Percentiles rank a stretch among this genome's conserved stretches.
These are phyloP conservation scores for Otolemur crassicaudatus DNA, from an alignment of 2,797 vertebrate species.

Conservation along the genomic window DNA sequence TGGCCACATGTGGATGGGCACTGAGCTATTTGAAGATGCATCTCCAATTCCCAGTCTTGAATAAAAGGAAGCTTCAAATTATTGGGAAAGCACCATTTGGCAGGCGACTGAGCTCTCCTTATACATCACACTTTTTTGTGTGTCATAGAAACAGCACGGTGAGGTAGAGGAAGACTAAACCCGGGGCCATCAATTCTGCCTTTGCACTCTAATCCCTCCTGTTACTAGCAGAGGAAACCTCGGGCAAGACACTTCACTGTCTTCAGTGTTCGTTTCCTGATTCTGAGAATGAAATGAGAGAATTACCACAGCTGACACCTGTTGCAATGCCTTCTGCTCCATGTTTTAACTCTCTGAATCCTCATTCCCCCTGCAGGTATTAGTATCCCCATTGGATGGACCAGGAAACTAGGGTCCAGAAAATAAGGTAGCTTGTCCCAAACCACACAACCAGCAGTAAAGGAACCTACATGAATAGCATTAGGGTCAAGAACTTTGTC, in stretches of 20 bases:
- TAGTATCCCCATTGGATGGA: not conserved
- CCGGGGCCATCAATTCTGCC: not conserved
- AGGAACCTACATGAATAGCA: not conserved
- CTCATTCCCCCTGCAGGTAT: not conserved
- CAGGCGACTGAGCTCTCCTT: not conserved
- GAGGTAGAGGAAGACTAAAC: not conserved
- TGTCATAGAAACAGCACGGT: not conserved
- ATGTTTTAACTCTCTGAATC: not conserved
- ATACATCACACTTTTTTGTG: not conserved
- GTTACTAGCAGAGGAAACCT: not conserved
- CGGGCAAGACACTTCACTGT: not conserved
- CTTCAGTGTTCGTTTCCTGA: not conserved
- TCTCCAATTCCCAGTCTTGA: not conserved
- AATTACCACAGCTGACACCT: not conserved
- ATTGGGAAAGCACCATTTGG: not conserved
- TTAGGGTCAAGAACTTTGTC: not conserved
- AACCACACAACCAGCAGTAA: not conserved
- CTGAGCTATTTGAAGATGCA: not conserved
- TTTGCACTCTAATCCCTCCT: not conserved
- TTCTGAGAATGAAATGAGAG: not conserved
- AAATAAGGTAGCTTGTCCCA: not conserved
- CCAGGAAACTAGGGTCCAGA: not conserved
- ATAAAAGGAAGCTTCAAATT: not conserved
- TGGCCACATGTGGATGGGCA: not conserved
- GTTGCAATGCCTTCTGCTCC: not conserved